These are phyloP conservation scores for Notodonta dromedarius DNA, from an alignment of 2,888 invertebrate genomes.

Conservation along the genomic window DNA sequence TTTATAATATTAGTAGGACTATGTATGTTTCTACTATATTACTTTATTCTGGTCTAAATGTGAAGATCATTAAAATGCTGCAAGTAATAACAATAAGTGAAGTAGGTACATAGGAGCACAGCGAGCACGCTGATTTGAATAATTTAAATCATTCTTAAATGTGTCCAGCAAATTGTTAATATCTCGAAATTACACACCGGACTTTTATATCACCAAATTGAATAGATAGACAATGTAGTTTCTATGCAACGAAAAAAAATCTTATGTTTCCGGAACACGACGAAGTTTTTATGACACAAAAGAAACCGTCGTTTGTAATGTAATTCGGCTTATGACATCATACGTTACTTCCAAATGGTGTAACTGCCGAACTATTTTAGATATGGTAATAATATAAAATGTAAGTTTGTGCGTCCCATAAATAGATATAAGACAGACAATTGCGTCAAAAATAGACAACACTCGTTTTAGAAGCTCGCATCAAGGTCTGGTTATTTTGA, in stretches of 20 bases:
- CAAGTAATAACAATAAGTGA: neutral
- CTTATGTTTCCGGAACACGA: slow-evolving; percentile 12
- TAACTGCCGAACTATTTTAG: slow-evolving; percentile 1
- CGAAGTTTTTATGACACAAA: slow-evolving; percentile 17
- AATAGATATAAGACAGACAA: neutral
- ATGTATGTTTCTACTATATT: too few relatives aligned
- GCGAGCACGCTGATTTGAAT: neutral
- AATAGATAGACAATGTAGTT: slow-evolving; percentile 8
- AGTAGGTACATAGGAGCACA: too few relatives aligned
- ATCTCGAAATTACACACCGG: slow-evolving; percentile 11
- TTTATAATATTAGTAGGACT: too few relatives aligned
- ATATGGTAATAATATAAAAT: slow-evolving; percentile 3
- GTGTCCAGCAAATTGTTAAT: slow-evolving; percentile 6
- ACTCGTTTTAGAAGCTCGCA: neutral
- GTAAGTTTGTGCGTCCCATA: neutral
- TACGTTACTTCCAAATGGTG: slow-evolving; percentile 2
- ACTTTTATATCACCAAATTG: slow-evolving; percentile 3
- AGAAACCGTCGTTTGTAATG: slow-evolving; percentile 6
- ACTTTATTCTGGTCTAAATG: too few relatives aligned
- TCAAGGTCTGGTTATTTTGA: slow-evolving; percentile 1
- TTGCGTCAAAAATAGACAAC: neutral
- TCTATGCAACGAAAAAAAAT: slow-evolving; percentile 8
- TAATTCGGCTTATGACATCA: slow-evolving; percentile 6
- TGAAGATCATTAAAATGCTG: too few relatives aligned
- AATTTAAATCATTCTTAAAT: slow-evolving; percentile 6